These are phyloP conservation scores for Octodonta nipae DNA, from an alignment of 2,888 invertebrate genomes.

Conservation along the genomic window DNA sequence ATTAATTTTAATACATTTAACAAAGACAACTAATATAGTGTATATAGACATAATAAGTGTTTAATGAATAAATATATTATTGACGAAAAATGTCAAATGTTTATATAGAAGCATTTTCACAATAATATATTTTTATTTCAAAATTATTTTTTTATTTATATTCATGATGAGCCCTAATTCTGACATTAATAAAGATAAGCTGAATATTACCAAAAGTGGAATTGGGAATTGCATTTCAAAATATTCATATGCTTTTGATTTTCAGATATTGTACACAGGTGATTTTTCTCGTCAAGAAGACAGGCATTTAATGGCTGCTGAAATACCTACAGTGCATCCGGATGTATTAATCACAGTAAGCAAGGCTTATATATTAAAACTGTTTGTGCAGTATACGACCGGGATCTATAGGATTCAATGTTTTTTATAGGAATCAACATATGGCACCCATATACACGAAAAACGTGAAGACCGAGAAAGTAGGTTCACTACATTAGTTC, in stretches of 20 bases:
- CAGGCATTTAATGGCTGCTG: conserved; percentile 97
- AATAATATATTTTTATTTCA: too few species aligned
- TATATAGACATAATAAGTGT: too few species aligned
- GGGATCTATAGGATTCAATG: too few species aligned
- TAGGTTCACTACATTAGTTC: conserved; percentile 82
- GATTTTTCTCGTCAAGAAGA: conserved; percentile 98
- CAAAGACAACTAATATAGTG: too few species aligned
- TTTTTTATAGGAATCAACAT: conserved; percentile 74
- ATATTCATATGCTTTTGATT: conserved; percentile 8
- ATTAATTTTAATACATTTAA: too few species aligned
- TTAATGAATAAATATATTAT: too few species aligned
- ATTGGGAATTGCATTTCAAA: background rate
- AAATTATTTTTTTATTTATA: conserved; percentile 2
- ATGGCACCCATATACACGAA: conserved; percentile 98
- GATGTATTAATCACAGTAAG: conserved; percentile 80
- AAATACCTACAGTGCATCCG: conserved; percentile 89
- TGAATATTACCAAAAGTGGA: background rate
- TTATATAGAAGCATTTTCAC: too few species aligned
- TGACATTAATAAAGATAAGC: too few species aligned
- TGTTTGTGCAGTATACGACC: too few species aligned
- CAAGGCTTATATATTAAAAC: too few species aligned
- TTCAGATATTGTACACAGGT: conserved; percentile 80
- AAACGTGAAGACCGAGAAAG: conserved; percentile 91
- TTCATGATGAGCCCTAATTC: background rate
- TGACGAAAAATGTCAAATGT: too few species aligned